Conservation (phyloP, 2,113 vertebrate genomes). For the Otolemur garnettii region DNA sequence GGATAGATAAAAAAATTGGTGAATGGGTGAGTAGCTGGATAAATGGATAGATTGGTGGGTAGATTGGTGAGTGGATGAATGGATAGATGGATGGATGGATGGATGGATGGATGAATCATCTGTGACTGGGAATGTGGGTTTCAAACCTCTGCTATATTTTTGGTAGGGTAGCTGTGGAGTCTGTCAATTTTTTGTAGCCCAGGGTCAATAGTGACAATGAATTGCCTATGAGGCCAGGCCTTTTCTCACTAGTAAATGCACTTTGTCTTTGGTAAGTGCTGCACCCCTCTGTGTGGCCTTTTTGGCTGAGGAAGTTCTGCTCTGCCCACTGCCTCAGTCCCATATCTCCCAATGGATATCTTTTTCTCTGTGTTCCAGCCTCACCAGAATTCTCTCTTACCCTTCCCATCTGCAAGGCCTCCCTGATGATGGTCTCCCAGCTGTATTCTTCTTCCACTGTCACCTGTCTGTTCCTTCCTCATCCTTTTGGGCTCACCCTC, state of each 20-base stretch:
- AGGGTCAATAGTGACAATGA: not conserved
- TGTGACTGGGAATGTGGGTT: not conserved
- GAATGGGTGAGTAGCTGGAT: not conserved
- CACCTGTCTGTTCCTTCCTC: not conserved
- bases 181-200: not conserved
- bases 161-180: not conserved
- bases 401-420: not conserved
- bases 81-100: not conserved
- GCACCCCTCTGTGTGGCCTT: rapidly evolving
- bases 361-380: not conserved
- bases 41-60: too few species aligned
- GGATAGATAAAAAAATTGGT: not conserved
- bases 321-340: not conserved
- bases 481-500: not conserved
- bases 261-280: not conserved
- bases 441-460: not conserved
- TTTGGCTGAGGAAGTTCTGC: not conserved
- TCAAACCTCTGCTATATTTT: not conserved
- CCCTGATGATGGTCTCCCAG: not conserved
- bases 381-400: not conserved
- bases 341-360: not conserved
- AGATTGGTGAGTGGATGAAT: not conserved
- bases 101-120: not conserved
- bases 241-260: not conserved
- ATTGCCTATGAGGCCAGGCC: not conserved